These are phyloP conservation scores for Sphaerophoria rueppellii DNA, from an alignment of 2,888 invertebrate species.

Conservation along the genomic window DNA sequence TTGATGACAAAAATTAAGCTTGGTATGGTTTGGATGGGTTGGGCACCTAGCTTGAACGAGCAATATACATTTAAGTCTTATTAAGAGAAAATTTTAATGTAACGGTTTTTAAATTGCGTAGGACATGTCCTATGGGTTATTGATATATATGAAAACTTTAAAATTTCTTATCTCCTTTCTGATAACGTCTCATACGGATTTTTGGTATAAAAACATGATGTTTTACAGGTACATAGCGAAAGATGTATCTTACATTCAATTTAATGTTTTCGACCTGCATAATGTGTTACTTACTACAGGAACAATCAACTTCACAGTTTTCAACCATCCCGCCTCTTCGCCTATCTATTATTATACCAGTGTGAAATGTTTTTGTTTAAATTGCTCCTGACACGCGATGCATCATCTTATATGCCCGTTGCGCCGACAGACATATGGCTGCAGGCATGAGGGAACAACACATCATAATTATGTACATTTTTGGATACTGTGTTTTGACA, in stretches of 20 bases:
- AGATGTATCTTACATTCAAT: slow-evolving; percentile 55
- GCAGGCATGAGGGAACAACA: slow-evolving; percentile 47
- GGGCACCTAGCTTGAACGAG: too few relatives aligned
- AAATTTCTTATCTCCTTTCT: too few relatives aligned
- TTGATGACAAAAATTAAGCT: too few relatives aligned
- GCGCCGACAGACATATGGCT: slow-evolving; percentile 67
- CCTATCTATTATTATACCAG: slow-evolving; percentile 66
- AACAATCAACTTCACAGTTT: slow-evolving; percentile 31
- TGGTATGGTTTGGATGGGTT: too few relatives aligned
- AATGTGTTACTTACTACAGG: slow-evolving; percentile 69
- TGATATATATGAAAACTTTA: too few relatives aligned
- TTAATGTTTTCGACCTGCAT: slow-evolving; percentile 65
- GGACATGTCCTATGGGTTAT: too few relatives aligned
- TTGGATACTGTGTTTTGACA: slow-evolving; percentile 29
- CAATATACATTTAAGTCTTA: too few relatives aligned
- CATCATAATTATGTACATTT: slow-evolving; percentile 55
- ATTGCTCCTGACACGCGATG: slow-evolving; percentile 69
- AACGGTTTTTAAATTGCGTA: too few relatives aligned
- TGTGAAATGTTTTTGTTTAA: slow-evolving; percentile 72
- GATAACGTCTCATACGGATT: too few relatives aligned
- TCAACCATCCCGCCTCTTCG: slow-evolving; percentile 53
- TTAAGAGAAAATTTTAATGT: too few relatives aligned
- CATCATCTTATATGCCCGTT: slow-evolving; percentile 54
- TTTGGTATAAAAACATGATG: too few relatives aligned
- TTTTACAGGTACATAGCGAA: not conserved